Evolutionary conservation across 2,113 vertebrate genomes (phyloP), one percentile per base, ranked within the genome.

Genomic region (Poecile atricapillus): DNA sequence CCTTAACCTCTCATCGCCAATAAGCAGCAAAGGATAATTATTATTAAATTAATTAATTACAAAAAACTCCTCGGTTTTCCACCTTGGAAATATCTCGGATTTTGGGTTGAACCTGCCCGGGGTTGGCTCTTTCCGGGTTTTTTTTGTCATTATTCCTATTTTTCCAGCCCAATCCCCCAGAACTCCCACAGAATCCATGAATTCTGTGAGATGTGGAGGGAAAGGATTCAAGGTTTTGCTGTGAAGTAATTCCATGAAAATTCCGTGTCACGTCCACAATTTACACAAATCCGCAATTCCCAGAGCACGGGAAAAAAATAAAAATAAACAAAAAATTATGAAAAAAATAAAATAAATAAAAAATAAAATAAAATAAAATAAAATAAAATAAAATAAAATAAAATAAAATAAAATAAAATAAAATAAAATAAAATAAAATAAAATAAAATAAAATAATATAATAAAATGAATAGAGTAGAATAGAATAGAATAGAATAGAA

Each of bases 131-230:
- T 67, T 0, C 35, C 12, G 9, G 39, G 39, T 25, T 46, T n/a
- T 46, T 53, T 49, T 67, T 58, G 35, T 22, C 39, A 10, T 19
- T 13, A 64, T 44, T 43, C 25, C 47, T 44, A 1, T 46, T 85
- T 65, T 79, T 22, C 56, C 56, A 13, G 31, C 19, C 50, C 33
- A 12, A 63, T 4, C 14, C 10, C 37, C 33, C 37, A 7, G 21
- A 55, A 3, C 1, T 5, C 30, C 22, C 39, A 39, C 39, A 5
- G 70, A 39, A 39, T 39, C 39, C 56, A n/a, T 41, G 27, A 14
- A 12, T 19, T 56, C 47, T 68, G 8, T 0, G 9, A 52, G 63
- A 2, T 5, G 9, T 0, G 2, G 3, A 65, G 70, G 3, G 37
- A 52, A 11, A 56, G 23, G 30, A 60, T 31, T 35, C 3, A 1